phyloP scores from a whole-genome alignment of 2,113 vertebrate genomes.

The Bufo gargarizans region DNA sequence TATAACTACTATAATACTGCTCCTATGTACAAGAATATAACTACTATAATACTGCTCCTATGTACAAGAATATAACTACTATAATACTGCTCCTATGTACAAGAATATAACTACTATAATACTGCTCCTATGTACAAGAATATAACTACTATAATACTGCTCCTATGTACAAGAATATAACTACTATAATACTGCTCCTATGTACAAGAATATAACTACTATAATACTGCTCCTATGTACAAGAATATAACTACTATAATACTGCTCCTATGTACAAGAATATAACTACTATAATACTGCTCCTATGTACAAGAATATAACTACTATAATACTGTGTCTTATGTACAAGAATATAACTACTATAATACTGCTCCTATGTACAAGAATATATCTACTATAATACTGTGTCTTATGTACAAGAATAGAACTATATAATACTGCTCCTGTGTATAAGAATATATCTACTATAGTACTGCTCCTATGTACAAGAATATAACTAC shows the following conservation, averaged over 20 bases:
- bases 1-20: slow-evolving; percentile 2
- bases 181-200: background rate
- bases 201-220: background rate
- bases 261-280: background rate
- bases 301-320: background rate
- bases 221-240: background rate
- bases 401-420: background rate
- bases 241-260: slow-evolving; percentile 13
- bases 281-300: too few species aligned
- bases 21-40: background rate
- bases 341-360: background rate
- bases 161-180: slow-evolving; percentile 4
- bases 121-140: background rate
- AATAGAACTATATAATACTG: slow-evolving; percentile 13
- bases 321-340: background rate
- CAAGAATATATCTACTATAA: slow-evolving; percentile 2
- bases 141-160: slow-evolving; percentile 12
- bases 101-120: slow-evolving; percentile 7
- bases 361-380: background rate
- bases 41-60: background rate
- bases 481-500: background rate
- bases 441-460: too few species aligned
- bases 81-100: slow-evolving; percentile 6
- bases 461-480: too few species aligned
- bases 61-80: slow-evolving; percentile 6